phyloP scores from a whole-genome alignment of 2,797 vertebrate species.

The Enteromius treurensis region DNA sequence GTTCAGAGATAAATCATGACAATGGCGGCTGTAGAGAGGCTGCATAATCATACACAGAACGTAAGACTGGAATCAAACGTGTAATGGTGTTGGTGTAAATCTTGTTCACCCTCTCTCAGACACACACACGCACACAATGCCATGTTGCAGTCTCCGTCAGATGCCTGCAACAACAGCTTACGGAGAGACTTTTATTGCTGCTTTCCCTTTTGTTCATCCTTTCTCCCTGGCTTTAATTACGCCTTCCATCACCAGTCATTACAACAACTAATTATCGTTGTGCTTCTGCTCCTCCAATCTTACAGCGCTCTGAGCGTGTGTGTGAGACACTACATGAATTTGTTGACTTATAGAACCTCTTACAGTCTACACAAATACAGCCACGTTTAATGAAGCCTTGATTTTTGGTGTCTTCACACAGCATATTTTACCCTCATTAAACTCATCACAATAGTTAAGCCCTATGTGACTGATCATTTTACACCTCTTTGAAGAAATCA shows the following conservation, averaged over 20 bases:
- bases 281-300: conserved; percentile 18
- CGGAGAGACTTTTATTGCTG: conserved; percentile 63
- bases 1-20: conserved; percentile 27
- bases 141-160: conserved; percentile 58
- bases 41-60: conserved; percentile 17
- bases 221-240: conserved; percentile 63
- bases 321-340: background rate
- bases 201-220: conserved; percentile 47
- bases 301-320: background rate
- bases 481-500: conserved; percentile 42
- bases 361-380: conserved; percentile 9
- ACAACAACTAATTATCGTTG: conserved; percentile 68
- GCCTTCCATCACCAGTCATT: conserved; percentile 71
- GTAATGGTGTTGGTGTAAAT: conserved; percentile 14
- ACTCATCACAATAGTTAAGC: conserved; percentile 32
- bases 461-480: conserved; percentile 10
- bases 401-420: conserved; percentile 5
- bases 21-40: conserved; percentile 12
- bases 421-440: conserved; percentile 9
- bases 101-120: conserved; percentile 17
- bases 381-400: conserved; percentile 7
- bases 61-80: conserved; percentile 16
- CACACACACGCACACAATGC: conserved; percentile 29
- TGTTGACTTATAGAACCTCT: background rate
- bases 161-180: conserved; percentile 68